Percentiles rank a stretch among this genome's conserved stretches.
Conservation (phyloP, 2,888 invertebrate genomes). For the Drosophila niveifrons region DNA sequence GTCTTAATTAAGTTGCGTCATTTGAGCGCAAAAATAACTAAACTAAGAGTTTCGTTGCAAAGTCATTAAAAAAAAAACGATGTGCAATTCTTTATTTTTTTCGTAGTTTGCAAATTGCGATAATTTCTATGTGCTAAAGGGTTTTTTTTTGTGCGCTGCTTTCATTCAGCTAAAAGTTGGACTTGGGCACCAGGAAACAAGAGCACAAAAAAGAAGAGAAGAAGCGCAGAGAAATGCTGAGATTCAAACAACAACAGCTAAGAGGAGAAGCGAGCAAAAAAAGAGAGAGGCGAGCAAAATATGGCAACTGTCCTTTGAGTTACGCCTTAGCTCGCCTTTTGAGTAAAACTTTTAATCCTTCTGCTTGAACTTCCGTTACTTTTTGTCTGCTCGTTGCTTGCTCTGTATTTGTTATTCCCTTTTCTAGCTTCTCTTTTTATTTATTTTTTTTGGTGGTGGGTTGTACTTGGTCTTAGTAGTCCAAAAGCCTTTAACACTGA, state of each 20-base stretch:
- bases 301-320: conserved; percentile 56
- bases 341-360: conserved; percentile 73
- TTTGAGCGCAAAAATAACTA: background rate
- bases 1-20: background rate
- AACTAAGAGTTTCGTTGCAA: conserved; percentile 4
- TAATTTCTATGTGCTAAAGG: conserved; percentile 32
- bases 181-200: conserved; percentile 21
- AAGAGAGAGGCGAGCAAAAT: conserved; percentile 33
- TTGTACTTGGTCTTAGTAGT: conserved; percentile 7
- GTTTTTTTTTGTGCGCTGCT: conserved; percentile 1
- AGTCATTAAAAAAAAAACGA: conserved; percentile 1
- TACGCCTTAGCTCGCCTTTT: conserved; percentile 53
- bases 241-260: conserved; percentile 17
- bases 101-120: conserved; percentile 17
- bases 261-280: conserved; percentile 22
- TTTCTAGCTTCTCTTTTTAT: background rate
- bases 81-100: background rate
- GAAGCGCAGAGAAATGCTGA: background rate
- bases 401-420: conserved; percentile 24
- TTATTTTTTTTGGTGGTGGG: background rate
- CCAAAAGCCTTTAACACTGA: conserved; percentile 55
- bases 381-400: conserved; percentile 21
- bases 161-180: conserved; percentile 30
- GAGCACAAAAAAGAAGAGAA: conserved; percentile 14
- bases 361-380: conserved; percentile 62